Evolutionary conservation across 2,888 invertebrate species (phyloP).

Genomic region (Chrysomela aeneicollis): DNA sequence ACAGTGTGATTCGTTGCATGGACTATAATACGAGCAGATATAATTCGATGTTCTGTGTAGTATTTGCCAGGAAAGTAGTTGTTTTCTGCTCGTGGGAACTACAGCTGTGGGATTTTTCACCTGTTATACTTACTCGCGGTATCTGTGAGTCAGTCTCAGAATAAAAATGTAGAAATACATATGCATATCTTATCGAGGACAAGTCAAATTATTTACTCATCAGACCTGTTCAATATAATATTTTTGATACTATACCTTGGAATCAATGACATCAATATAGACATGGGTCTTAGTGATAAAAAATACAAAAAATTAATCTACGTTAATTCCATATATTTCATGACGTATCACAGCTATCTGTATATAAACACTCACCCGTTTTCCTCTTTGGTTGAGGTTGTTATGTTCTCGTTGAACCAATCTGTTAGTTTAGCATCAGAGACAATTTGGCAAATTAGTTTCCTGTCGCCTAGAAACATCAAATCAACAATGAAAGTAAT

Average conservation of each 20-base stretch:
- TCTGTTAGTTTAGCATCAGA: conserved; percentile 89
- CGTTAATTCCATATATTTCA: conserved; percentile 17
- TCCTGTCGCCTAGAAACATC: conserved; percentile 76
- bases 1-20: too few species aligned
- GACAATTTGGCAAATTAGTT: conserved; percentile 83
- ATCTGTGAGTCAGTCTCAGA: too few species aligned
- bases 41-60: too few species aligned
- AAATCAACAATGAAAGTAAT: conserved; percentile 17
- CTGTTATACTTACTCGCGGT: too few species aligned
- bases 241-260: conserved; percentile 81
- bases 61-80: too few species aligned
- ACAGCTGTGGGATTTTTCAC: too few species aligned
- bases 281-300: conserved; percentile 72
- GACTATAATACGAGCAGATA: too few species aligned
- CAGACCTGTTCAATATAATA: not conserved
- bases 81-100: too few species aligned
- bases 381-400: conserved; percentile 74
- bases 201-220: too few species aligned
- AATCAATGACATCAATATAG: conserved; percentile 91
- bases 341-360: not conserved
- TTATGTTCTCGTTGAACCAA: conserved; percentile 83
- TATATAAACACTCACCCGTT: conserved; percentile 49
- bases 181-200: too few species aligned
- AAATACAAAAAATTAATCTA: conserved; percentile 36
- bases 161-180: too few species aligned